phyloP scores from a whole-genome alignment of 2,797 vertebrate species.

The Malurus splendens region DNA sequence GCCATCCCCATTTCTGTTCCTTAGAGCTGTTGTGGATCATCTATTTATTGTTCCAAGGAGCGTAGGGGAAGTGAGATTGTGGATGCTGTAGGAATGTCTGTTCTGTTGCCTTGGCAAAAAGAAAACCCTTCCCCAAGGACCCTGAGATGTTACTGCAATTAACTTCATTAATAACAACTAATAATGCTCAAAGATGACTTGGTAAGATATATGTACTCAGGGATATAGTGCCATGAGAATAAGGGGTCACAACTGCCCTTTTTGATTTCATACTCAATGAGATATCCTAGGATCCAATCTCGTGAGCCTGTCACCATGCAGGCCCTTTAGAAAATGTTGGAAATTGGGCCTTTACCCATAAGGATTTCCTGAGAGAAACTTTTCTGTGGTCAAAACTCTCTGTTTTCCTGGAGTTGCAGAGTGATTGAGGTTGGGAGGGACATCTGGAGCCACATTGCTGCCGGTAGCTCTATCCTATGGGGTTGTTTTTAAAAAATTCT shows the following conservation, averaged over 20 bases:
- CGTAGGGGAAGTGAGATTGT: background rate
- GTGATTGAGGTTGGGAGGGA: background rate
- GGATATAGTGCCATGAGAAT: background rate
- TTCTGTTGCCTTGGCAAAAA: background rate
- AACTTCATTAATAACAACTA: background rate
- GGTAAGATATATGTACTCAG: background rate
- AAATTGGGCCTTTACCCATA: background rate
- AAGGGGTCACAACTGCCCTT: background rate
- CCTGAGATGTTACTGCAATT: background rate
- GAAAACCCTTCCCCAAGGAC: background rate
- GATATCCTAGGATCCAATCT: background rate
- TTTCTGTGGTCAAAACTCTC: background rate
- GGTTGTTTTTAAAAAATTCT: background rate
- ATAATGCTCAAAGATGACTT: background rate
- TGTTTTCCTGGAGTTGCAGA: fast-evolving
- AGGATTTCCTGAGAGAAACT: background rate
- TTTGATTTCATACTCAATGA: background rate
- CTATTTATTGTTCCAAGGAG: background rate
- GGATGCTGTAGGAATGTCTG: background rate
- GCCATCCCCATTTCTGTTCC: background rate
- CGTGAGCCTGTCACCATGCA: background rate
- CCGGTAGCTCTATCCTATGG: background rate
- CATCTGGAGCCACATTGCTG: background rate
- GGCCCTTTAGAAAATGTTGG: background rate
- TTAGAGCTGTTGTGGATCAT: background rate